Evolutionary conservation across 2,797 vertebrate genomes (phyloP).

Genomic region (Neopelma chrysocephalum): DNA sequence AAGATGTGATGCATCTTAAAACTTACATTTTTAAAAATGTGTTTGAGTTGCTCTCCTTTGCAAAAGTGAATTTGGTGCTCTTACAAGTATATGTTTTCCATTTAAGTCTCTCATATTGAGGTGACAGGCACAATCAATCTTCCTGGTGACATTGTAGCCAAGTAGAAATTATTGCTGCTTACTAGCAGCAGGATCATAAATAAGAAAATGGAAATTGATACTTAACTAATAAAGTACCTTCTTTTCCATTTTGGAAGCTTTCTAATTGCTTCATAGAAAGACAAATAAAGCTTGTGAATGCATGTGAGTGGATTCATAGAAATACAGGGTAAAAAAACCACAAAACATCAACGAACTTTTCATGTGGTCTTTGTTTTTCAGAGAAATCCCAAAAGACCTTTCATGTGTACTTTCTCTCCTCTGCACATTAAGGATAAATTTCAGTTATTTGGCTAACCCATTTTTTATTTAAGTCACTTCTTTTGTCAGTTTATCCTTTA

Average conservation of each 20-base stretch:
- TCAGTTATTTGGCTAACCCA: background rate
- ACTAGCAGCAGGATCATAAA: slow-evolving; percentile 87
- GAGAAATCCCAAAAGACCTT: background rate
- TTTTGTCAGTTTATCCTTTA: slow-evolving; percentile 36
- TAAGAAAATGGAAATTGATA: slow-evolving; percentile 89
- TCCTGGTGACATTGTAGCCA: slow-evolving; percentile 86
- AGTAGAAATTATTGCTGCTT: slow-evolving; percentile 88
- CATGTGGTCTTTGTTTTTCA: slow-evolving; percentile 2
- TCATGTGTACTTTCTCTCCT: background rate
- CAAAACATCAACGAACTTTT: slow-evolving; percentile 15
- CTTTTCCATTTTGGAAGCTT: slow-evolving; percentile 74
- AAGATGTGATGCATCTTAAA: background rate
- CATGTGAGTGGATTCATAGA: background rate
- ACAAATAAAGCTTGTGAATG: background rate
- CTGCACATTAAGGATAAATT: slow-evolving; percentile 14
- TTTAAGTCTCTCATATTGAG: slow-evolving; percentile 87
- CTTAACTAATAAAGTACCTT: slow-evolving; percentile 91
- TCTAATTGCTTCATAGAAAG: slow-evolving; percentile 31
- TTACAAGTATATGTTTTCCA: slow-evolving; percentile 86
- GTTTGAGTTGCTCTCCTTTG: slow-evolving; percentile 43
- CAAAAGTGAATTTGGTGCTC: slow-evolving; percentile 81
- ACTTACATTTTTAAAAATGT: slow-evolving; percentile 20
- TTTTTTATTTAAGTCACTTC: background rate
- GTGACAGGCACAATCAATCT: slow-evolving; percentile 89
- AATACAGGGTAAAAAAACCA: background rate